Base-by-base conservation (phyloP, 2,888 invertebrate genomes). In the Calliopum simillimum region DNA sequence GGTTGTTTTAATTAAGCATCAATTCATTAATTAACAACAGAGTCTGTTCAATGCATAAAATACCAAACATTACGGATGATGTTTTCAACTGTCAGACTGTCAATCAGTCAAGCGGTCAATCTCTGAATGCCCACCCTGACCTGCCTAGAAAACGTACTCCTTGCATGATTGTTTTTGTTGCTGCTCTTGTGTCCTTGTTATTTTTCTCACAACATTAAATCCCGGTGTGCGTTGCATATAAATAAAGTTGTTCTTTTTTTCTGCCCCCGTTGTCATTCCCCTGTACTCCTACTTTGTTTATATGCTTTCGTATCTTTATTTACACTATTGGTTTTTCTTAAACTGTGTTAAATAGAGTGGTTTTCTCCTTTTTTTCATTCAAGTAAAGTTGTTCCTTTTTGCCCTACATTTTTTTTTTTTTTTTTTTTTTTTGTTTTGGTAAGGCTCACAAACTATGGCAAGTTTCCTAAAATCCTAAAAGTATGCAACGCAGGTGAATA, bases 1-100 rank as follows among this genome's bases (percentile, higher is more conserved):
- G 49, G 47, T 63, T 63, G 47, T 63, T 63, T 63, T 63, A 63
- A 63, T 63, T 63, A 49, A 63, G 49, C 23, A 47, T 63, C 49
- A 63, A 63, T 49, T 63, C 62, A 63, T 47, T 63, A 63, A 63
- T 63, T 63, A 49, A 49, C 47, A 25, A 14, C 53, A n/a, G n/a
- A n/a, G n/a, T n/a, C n/a, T n/a, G 33, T 8, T 8, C 33, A 33
- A 33, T 33, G 33, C 4, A 33, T 33, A 33, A 33, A 33, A 33
- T 33, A 33, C 33, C 33, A 5, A 33, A 8, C 33, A 8, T 33
- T 33, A 33, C 8, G 33, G 33, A 33, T 8, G 8, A 33, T 8
- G 33, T 8, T 8, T 8, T 33, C 33, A 33, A 33, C 33, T 33
- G 33, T 8, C 33, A 33, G 33, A 33, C 33, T 33, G 33, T 33